Conservation (phyloP, 1,140 invertebrate genomes). For the Drosophila watanabei region DNA sequence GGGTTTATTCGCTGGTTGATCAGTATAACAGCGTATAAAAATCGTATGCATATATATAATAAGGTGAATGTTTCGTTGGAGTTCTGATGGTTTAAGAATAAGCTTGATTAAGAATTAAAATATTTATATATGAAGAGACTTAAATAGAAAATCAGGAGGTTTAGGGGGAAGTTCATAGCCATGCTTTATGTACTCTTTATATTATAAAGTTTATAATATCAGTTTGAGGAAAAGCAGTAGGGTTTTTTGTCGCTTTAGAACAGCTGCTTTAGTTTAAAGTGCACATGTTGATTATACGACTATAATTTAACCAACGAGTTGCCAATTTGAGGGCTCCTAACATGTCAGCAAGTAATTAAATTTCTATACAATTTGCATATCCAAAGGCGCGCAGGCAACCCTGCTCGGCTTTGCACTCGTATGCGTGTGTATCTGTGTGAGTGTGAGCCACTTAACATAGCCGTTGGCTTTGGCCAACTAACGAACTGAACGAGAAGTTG, state of each 20-base stretch:
- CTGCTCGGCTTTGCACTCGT: background rate
- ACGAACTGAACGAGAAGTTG: constrained; percentile 55
- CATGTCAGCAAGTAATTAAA: constrained; percentile 75
- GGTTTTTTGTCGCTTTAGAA: background rate
- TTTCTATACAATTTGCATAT: constrained; percentile 73
- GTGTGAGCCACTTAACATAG: constrained; percentile 59
- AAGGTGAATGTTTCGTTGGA: background rate
- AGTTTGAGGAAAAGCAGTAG: background rate
- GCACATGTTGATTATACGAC: constrained; percentile 12
- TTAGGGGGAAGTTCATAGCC: no score
- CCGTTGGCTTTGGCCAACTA: constrained; percentile 66
- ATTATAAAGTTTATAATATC: background rate
- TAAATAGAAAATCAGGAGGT: no score
- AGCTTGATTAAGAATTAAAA: background rate
- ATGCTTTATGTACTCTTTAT: no score
- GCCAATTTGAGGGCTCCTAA: constrained; percentile 48
- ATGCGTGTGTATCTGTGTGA: constrained; percentile 36
- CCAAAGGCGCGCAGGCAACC: constrained; percentile 61
- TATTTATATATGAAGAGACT: background rate
- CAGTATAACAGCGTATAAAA: background rate
- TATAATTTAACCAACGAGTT: constrained; percentile 49
- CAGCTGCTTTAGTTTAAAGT: constrained; percentile 9
- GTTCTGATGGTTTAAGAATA: background rate
- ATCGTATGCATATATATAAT: background rate
- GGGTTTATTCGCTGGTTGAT: constrained; percentile 7